Evolutionary conservation across 1,140 invertebrate genomes (phyloP).

Genomic region (Microvelia longipes): DNA sequence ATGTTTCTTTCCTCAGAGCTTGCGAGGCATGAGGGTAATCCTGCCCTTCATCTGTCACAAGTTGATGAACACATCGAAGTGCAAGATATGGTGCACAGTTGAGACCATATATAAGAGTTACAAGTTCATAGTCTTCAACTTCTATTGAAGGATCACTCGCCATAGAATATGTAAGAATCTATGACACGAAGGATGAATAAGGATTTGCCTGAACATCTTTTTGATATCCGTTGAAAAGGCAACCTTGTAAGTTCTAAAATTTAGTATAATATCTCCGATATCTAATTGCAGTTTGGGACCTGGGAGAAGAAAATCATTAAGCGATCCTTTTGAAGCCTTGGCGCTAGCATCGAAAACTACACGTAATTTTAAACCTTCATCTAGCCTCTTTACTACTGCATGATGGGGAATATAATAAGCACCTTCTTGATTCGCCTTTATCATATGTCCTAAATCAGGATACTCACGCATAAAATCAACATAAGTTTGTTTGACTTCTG

Average conservation of each 20-base stretch:
- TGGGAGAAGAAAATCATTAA: background rate
- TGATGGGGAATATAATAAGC: background rate
- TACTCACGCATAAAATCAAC: background rate
- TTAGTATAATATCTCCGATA: background rate
- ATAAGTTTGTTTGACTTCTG: background rate
- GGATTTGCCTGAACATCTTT: background rate
- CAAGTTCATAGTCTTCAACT: conserved; percentile 22
- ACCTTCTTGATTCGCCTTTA: background rate
- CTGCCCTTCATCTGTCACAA: conserved; percentile 20
- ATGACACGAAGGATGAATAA: background rate
- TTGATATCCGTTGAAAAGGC: background rate
- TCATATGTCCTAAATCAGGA: background rate
- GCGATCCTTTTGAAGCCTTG: background rate
- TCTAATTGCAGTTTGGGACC: background rate
- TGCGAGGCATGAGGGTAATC: conserved; percentile 20
- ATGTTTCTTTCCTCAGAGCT: conserved; percentile 28
- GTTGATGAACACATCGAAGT: conserved; percentile 24
- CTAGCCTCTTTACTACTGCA: background rate
- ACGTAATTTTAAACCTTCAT: background rate
- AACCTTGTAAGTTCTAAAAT: background rate
- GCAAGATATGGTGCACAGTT: conserved; percentile 25
- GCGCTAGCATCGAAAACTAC: background rate
- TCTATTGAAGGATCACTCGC: conserved; percentile 7
- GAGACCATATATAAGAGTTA: conserved; percentile 28
- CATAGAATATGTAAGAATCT: conserved; percentile 18